These are phyloP conservation scores for Chaetodon trifascialis DNA, from an alignment of 2,113 vertebrate species.

Conservation along the genomic window DNA sequence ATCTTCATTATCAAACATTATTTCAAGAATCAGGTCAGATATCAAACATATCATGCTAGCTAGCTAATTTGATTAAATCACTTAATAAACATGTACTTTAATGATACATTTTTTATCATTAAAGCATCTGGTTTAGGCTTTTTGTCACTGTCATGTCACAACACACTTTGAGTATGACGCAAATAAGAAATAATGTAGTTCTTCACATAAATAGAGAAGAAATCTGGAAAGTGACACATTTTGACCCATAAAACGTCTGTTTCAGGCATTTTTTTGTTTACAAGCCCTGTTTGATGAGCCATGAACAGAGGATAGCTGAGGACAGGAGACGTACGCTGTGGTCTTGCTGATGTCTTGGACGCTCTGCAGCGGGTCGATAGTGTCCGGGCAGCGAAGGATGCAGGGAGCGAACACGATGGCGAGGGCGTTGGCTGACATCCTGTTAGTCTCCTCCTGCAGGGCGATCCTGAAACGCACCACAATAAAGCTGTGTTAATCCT, in stretches of 20 bases:
- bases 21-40: no score
- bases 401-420: slow-evolving; percentile 99
- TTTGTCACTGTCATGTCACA: no score
- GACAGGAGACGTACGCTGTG: slow-evolving; percentile 89
- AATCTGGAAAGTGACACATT: not conserved
- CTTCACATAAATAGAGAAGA: not conserved
- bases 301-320: not conserved
- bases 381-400: slow-evolving; percentile 95
- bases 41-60: no score
- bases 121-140: no score
- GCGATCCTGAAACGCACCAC: slow-evolving; percentile 88
- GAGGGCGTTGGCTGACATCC: slow-evolving; percentile 97
- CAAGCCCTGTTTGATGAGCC: no score
- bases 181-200: not conserved
- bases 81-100: no score
- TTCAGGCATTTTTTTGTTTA: not conserved
- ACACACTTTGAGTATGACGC: no score
- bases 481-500: slow-evolving; percentile 5
- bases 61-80: no score
- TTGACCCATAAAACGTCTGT: not conserved
- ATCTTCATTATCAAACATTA: no score
- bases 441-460: slow-evolving; percentile 96
- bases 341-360: slow-evolving; percentile 99
- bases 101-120: no score
- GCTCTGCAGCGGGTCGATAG: slow-evolving; percentile 94